Conservation (phyloP, 2,888 invertebrate genomes). For the Ferdinandea cuprea region DNA sequence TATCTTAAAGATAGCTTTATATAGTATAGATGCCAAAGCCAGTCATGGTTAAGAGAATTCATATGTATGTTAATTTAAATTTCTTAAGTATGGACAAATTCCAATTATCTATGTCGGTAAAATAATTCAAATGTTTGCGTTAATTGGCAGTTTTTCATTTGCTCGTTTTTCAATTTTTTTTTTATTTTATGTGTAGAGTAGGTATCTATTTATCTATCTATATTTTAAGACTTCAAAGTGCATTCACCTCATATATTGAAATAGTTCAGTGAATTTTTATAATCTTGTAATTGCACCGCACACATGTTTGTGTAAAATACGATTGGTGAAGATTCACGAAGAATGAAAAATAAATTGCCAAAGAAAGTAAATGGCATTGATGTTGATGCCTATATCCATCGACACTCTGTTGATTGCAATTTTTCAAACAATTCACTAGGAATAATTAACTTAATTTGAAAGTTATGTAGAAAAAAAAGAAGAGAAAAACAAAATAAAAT, state of each 20-base stretch:
- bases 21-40: no score
- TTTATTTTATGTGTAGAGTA: no score
- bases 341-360: constrained; percentile 27
- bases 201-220: no score
- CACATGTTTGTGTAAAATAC: background rate
- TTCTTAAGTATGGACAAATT: no score
- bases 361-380: constrained; percentile 64
- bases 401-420: constrained; percentile 20
- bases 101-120: no score
- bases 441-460: constrained; percentile 58
- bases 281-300: constrained; percentile 12
- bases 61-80: no score
- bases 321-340: constrained; percentile 18
- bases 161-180: no score
- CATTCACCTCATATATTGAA: constrained; percentile 26
- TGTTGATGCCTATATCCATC: constrained; percentile 17
- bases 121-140: no score
- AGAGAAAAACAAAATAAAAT: constrained; percentile 2
- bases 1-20: no score
- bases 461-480: constrained; percentile 36
- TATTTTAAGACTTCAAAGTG: constrained; percentile 8
- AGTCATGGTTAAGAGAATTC: no score
- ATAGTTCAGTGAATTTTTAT: constrained; percentile 48
- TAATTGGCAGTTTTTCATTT: no score
- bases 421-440: constrained; percentile 22